Base-by-base conservation (phyloP, 2,113 vertebrate species). In the Spheniscus mendiculus region DNA sequence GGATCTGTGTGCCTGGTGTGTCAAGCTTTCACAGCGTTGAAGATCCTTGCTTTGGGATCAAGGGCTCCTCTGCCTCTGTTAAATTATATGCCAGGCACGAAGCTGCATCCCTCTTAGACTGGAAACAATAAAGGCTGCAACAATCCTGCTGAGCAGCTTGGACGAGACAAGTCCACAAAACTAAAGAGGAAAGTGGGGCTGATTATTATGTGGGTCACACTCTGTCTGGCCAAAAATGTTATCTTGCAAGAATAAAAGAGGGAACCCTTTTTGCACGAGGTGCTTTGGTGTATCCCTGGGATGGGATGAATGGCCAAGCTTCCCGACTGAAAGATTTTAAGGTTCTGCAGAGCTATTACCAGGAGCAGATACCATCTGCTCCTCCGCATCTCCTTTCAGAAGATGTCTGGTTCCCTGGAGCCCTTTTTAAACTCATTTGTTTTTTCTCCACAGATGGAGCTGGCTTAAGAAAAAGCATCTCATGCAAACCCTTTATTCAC, bases 41-140 rank as follows among this genome's bases (percentile, higher is more conserved):
- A 50, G 56, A 90, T 79, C 47, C 30, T 83, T 80, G 74, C 79
- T 92, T 69, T 70, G 79, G 91, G 44, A 69, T 53, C 90, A 83
- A 80, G 66, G 63, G 30, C 16, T 62, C 5, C 45, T 80, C 76
- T 87, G 65, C 36, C 58, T 76, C 61, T 2, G 2, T 30, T 73
- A 34, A 88, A 61, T 80, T 30, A 9, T 27, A 59, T 52, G 29
- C 34, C 56, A 86, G 58, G 45, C 49, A 53, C 0, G 3, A n/a
- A 86, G 36, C 79, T 56, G 12, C 5, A 20, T 59, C 56, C 26
- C 23, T 67, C 66, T 78, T 40, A 58, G 58, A 18, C 49, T 87
- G 67, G 36, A 76, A 83, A 92, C 18, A 26, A 55, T 18, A 34
- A 56, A 77, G 26, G 23, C 36, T 44, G 19, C 26, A 76, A 45